phyloP scores from a whole-genome alignment of 2,797 vertebrate genomes.

The Margarornis squamiger region DNA sequence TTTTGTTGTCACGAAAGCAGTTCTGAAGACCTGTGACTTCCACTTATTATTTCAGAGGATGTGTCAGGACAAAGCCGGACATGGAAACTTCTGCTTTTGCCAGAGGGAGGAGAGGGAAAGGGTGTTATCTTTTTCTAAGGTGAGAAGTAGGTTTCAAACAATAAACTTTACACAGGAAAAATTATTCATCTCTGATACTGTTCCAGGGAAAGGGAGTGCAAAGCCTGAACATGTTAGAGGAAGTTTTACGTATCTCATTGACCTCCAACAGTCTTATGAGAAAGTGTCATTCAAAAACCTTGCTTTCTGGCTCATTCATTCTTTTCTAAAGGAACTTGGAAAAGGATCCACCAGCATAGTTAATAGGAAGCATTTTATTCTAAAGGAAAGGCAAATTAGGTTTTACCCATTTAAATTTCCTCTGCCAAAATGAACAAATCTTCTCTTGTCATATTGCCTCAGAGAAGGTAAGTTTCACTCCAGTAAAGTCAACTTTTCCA shows the following conservation, averaged over 20 bases:
- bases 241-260: neutral
- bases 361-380: neutral
- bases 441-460: neutral
- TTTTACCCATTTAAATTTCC: neutral
- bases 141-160: constrained; percentile 54
- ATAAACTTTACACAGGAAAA: constrained; percentile 40
- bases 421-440: neutral
- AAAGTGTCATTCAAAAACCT: neutral
- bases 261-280: neutral
- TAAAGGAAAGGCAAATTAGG: neutral
- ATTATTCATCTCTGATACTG: constrained; percentile 32
- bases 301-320: neutral
- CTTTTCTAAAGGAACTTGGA: neutral
- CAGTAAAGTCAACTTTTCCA: neutral
- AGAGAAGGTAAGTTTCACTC: neutral
- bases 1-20: neutral
- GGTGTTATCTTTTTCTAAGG: constrained; percentile 18
- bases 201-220: neutral
- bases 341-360: neutral
- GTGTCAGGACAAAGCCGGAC: constrained; percentile 15
- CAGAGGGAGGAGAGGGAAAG: neutral
- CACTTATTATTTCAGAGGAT: constrained; percentile 66
- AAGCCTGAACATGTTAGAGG: neutral
- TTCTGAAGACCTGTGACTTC: constrained; percentile 46
- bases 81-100: constrained; percentile 23